phyloP scores from a whole-genome alignment of 2,888 invertebrate species.

The Maniola hyperantus region DNA sequence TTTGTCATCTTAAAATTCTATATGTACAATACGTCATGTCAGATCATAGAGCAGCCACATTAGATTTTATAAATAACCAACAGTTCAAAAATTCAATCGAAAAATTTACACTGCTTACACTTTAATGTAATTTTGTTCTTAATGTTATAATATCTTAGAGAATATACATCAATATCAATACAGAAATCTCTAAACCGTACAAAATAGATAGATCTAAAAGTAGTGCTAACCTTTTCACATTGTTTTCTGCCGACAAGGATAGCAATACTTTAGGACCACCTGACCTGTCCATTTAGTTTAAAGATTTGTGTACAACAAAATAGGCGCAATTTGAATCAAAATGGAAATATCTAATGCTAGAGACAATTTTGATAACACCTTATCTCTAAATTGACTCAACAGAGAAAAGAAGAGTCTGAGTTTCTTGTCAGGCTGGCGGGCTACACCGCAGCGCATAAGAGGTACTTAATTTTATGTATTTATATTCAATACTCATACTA shows the following conservation, averaged over 20 bases:
- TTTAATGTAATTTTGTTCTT: conserved; percentile 9
- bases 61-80: conserved; percentile 17
- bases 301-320: neutral
- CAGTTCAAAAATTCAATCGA: conserved; percentile 27
- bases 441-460: no score
- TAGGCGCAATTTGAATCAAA: neutral
- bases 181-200: no score
- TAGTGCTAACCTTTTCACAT: no score
- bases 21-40: conserved; percentile 4
- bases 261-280: neutral
- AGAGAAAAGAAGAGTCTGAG: neutral
- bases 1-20: conserved; percentile 2
- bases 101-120: conserved; percentile 25
- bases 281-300: neutral
- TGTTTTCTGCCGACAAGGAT: neutral
- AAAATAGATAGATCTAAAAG: no score
- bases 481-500: neutral
- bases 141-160: neutral
- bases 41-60: conserved; percentile 14
- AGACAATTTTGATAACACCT: neutral
- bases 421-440: neutral
- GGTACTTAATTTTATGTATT: neutral
- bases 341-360: neutral
- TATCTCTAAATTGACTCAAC: neutral
- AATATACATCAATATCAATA: neutral